Conservation (phyloP, 2,888 invertebrate genomes). For the Harpalus rubripes region DNA sequence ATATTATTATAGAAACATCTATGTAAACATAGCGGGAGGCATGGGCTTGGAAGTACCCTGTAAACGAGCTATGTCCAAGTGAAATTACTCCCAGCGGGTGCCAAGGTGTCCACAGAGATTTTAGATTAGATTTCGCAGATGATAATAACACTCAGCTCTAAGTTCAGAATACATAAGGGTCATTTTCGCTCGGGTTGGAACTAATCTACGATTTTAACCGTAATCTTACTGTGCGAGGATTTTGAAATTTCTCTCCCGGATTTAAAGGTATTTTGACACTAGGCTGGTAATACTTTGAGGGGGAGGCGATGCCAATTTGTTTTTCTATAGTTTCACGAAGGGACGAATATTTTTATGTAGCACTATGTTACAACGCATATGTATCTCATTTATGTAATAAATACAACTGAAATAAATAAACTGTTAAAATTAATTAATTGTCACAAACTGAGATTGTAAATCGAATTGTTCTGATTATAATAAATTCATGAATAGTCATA, state of each 20-base stretch:
- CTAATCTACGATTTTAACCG: conserved; percentile 64
- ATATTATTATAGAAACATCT: not conserved
- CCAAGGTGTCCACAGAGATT: conserved; percentile 73
- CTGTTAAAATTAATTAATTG: too few relatives aligned
- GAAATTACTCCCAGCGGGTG: conserved; percentile 72
- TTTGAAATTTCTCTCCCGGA: conserved; percentile 57
- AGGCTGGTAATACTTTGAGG: conserved; percentile 24
- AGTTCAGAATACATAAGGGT: not conserved
- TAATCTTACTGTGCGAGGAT: conserved; percentile 57
- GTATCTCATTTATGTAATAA: not conserved
- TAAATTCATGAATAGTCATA: too few relatives aligned
- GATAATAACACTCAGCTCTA: conserved; percentile 68
- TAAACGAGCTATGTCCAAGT: conserved; percentile 67
- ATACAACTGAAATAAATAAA: not conserved
- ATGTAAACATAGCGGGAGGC: conserved; percentile 15
- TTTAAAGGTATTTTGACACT: conserved; percentile 61
- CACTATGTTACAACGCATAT: not conserved
- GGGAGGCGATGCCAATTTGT: conserved; percentile 38
- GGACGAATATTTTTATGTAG: not conserved
- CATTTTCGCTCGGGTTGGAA: conserved; percentile 15
- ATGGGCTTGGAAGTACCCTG: conserved; percentile 20
- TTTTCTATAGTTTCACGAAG: conserved; percentile 24
- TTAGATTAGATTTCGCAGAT: conserved; percentile 73
- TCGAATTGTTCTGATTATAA: too few relatives aligned
- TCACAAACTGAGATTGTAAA: too few relatives aligned